These are phyloP conservation scores for Melanotaenia boesemani DNA, from an alignment of 2,797 vertebrate genomes.

Conservation along the genomic window DNA sequence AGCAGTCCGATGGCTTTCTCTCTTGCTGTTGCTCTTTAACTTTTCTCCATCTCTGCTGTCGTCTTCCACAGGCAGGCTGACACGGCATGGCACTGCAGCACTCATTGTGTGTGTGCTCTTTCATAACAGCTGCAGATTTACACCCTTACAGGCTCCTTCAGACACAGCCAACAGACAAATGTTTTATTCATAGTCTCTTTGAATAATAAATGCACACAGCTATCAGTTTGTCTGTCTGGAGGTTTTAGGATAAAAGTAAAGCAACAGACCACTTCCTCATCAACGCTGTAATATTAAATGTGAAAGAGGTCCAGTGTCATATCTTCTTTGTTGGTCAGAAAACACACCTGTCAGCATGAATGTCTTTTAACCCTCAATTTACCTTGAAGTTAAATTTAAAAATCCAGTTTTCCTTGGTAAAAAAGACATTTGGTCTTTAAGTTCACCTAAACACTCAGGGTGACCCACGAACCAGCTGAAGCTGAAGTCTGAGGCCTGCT, in stretches of 20 bases:
- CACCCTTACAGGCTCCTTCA: conserved; percentile 16
- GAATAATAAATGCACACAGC: conserved; percentile 23
- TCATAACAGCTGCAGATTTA: conserved; percentile 24
- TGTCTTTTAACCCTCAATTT: too few relatives aligned
- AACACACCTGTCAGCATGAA: too few relatives aligned
- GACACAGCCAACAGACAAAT: conserved; percentile 26
- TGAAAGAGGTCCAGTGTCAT: too few relatives aligned
- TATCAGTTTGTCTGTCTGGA: not conserved
- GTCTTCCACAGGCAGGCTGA: conserved; percentile 16
- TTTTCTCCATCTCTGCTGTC: too few relatives aligned
- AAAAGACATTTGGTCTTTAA: too few relatives aligned
- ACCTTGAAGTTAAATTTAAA: too few relatives aligned
- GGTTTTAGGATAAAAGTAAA: not conserved
- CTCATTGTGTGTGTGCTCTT: not conserved
- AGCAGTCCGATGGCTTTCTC: too few relatives aligned
- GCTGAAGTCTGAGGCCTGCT: conserved; percentile 1
- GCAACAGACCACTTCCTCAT: too few relatives aligned
- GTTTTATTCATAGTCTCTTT: conserved; percentile 40
- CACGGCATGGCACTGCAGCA: conserved; percentile 45
- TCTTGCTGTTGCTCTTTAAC: too few relatives aligned
- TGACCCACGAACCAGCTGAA: conserved; percentile 4
- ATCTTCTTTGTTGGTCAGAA: too few relatives aligned
- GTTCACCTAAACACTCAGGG: not conserved
- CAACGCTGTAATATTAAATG: too few relatives aligned
- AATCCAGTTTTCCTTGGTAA: too few relatives aligned